Base-by-base conservation (phyloP, 1,140 invertebrate species). In the Dreissena polymorpha region DNA sequence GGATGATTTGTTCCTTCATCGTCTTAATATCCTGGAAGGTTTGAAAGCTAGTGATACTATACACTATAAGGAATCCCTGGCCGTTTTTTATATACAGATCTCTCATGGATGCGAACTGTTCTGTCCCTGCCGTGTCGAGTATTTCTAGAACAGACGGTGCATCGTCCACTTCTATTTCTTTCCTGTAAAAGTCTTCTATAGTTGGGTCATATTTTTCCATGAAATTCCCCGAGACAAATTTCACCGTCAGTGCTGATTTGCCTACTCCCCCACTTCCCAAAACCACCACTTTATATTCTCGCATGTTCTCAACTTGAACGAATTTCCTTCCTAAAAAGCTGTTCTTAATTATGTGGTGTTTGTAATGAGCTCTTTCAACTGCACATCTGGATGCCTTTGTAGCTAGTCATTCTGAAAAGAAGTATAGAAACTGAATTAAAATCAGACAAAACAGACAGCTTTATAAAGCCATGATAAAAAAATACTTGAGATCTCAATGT, bases 141-240 rank as follows among this genome's bases (percentile, higher is more conserved):
- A 99, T 99, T 95, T 99, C 99, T 88, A 99, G 95, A 90, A 99
- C 98, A 93, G 98, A 99, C 68, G 98, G 99, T 77, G 98, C 98
- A 89, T 97, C 97, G 94, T 99, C 99, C 87, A 99, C 98, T 95
- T 99, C 98, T 85, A 99, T 98, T 94, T 94, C 98, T 94, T 99
- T 99, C 84, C 99, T 95, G 94, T 99, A 99, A 94, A 99, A 99
- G 94, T 99, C 99, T 85, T 93, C 99, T 93, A 99, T 99, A 55
- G 99, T 99, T 51, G 99, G 99, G 93, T 99, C 98, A 94, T 99
- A 99, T 94, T 99, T 99, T 94, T 99, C 98, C 95, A 99, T 98
- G 94, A 99, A 99, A 93, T 97, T 98, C 88, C 98, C 98, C 86
- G 98, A 98, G 64, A 99, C 98, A 94, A 99, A 99, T 94, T 99